A percentile compares a stretch with the other conserved stretches of the same genome.
phyloP scores from a whole-genome alignment of 1,140 invertebrate species.

The Drosophila guanche region DNA sequence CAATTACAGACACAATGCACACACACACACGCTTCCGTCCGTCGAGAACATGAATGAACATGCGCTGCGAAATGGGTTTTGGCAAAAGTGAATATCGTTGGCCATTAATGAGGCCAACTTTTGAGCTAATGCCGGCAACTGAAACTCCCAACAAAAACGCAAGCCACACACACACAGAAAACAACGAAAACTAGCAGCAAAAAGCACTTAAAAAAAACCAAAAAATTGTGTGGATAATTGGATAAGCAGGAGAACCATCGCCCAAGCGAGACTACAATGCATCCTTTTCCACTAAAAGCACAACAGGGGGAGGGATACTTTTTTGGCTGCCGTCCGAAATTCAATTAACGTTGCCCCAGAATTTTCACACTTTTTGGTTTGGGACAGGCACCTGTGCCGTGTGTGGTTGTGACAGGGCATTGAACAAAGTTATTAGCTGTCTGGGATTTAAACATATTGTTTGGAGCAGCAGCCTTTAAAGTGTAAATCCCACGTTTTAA shows the following conservation, averaged over 20 bases:
- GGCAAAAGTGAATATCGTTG: slow-evolving; percentile 55
- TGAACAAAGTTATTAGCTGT: slow-evolving; percentile 31
- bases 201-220: slow-evolving; percentile 1
- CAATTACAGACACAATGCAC: slow-evolving; percentile 10
- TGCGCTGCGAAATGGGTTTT: slow-evolving; percentile 10
- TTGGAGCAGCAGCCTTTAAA: slow-evolving; percentile 14
- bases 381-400: background rate
- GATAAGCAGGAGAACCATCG: slow-evolving; percentile 42
- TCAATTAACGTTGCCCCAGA: slow-evolving; percentile 56
- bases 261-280: slow-evolving; percentile 11
- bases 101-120: slow-evolving; percentile 66
- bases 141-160: slow-evolving; percentile 14
- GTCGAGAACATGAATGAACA: too few species aligned
- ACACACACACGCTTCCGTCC: slow-evolving; percentile 7
- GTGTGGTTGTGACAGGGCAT: slow-evolving; percentile 19
- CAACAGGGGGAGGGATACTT: slow-evolving; percentile 14
- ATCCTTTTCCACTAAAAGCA: slow-evolving; percentile 2
- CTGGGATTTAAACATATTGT: slow-evolving; percentile 14
- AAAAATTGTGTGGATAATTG: slow-evolving; percentile 38
- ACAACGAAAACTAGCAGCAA: too few species aligned
- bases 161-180: background rate
- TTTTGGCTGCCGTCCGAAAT: slow-evolving; percentile 46
- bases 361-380: slow-evolving; percentile 40
- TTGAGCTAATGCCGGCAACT: slow-evolving; percentile 58
- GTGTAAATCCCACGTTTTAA: slow-evolving; percentile 16